Evolutionary conservation across 2,888 invertebrate species (phyloP), one percentile per base, ranked within the genome.

Genomic region (Meiosimyza decipiens): DNA sequence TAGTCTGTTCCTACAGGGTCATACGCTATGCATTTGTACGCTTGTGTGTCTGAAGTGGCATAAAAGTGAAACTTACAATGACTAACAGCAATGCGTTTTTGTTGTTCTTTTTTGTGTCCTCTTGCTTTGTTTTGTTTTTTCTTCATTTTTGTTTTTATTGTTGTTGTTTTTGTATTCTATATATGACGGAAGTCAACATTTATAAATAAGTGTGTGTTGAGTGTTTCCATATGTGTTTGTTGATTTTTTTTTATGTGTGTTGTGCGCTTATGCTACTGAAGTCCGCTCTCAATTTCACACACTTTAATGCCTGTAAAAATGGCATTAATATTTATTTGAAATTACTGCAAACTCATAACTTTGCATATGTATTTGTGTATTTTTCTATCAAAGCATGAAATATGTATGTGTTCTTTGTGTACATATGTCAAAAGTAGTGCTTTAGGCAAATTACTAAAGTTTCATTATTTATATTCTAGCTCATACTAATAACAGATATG

Each of bases 311-410:
- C 22, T 65, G 28, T 52, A 28, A 65, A 50, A 16, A 18, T 51
- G 51, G 50, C 65, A 65, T 65, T 51, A 65, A 65, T 65, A 65
- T 65, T 65, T 65, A 65, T 65, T 65, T 18, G 28, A 65, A 65
- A 52, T 65, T 18, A 50, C 13, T 65, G 15, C 16, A 40, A 40
- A 9, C 40, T 40, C 40, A 40, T 7, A 40, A 40, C 40, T 9
- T 40, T 57, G 18, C 18, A 55, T 12, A 28, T 22, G 28, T 28
- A 28, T 57, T 22, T 57, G 57, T 57, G 22, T 28, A 28, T 57
- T 28, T 28, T 57, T 15, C 13, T 0, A 4, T 15, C 22, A 57
- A 28, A 1, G 9, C 40, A 40, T 40, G 9, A 40, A 40, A 9
- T 40, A 40, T 40, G 2, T 2, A 40, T 9, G 1, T 9, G 9